Base-by-base conservation (phyloP, 2,113 vertebrate species). In the Cyprinodon tularosa region DNA sequence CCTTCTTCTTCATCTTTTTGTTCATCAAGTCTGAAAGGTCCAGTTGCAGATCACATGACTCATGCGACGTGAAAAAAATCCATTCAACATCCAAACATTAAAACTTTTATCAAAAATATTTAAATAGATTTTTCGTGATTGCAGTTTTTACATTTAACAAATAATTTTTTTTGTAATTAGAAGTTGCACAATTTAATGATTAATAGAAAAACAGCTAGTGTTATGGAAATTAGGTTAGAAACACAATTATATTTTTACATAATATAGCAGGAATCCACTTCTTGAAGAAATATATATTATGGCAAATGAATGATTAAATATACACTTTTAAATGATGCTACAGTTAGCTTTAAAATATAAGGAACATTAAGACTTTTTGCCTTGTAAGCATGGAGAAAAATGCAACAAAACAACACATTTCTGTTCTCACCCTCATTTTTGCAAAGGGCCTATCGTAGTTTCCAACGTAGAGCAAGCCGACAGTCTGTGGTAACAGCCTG, bases 391-490 rank as follows among this genome's bases (percentile, higher is more conserved):
- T 2, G 0, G 37, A 8, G 42, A 62, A 12, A 12, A 72, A 86
- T 50, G 77, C 12, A 78, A 76, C 67, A 83, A 78, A 85, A 70
- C 62, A 80, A 72, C 72, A 79, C 62, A 72, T 83, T 83, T 53
- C 17, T 65, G 81, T 82, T 90, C 95, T 76, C 96, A 99, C 97
- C 98, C 97, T 98, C 94, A 99, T 98, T 90, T 96, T 95, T 73
- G 98, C 96, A 95, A 99, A 99, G 83, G 98, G 98, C 90, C 92
- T 95, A 86, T 99, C 96, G 83, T 96, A 97, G 94, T 90, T 96
- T 93, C 98, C 96, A 89, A 99, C 98, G 88, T 96, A 99, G 77
- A 99, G 96, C 86, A 99, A 91, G 76, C 98, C 97, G 88, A 98
- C 93, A 76, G 95, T 98, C 94, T 97, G 94, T 76, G 97, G 93